Conservation (phyloP, 2,888 invertebrate genomes). For the Nomada fucata region DNA sequence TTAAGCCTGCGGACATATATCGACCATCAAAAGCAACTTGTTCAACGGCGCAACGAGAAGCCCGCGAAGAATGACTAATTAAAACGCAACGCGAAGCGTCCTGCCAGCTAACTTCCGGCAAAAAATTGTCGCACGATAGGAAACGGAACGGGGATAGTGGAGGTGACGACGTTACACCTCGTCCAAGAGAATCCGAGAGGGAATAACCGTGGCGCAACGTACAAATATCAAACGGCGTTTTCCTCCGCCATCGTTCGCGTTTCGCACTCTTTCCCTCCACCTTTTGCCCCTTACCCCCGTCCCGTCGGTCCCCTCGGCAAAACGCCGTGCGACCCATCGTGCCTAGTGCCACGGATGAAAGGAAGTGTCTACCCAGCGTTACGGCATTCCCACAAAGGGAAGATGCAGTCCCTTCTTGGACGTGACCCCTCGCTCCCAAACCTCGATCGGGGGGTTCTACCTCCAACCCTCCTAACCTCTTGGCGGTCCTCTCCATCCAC, state of each 20-base stretch:
- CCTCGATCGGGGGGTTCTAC: conserved; percentile 59
- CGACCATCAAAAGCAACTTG: background rate
- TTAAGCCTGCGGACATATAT: background rate
- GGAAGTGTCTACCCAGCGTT: conserved; percentile 82
- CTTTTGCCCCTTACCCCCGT: background rate
- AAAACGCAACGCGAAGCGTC: conserved; percentile 6
- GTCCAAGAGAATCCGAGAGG: conserved; percentile 47
- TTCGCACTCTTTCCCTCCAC: conserved; percentile 29
- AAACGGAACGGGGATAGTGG: background rate
- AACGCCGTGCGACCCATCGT: conserved; percentile 73
- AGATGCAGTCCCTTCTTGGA: conserved; percentile 78
- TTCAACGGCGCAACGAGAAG: background rate
- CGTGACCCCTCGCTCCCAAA: conserved; percentile 70
- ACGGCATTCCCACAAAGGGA: conserved; percentile 80
- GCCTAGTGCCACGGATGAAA: conserved; percentile 78
- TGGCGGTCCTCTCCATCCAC: conserved; percentile 56
- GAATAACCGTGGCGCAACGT: conserved; percentile 57
- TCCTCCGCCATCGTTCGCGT: conserved; percentile 44
- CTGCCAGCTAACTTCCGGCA: background rate
- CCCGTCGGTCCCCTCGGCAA: conserved; percentile 54
- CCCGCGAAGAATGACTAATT: conserved; percentile 8
- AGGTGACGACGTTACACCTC: conserved; percentile 42
- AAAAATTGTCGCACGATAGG: background rate
- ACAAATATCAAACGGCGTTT: conserved; percentile 64
- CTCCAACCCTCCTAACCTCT: conserved; percentile 56